A percentile compares a stretch with the other conserved stretches of the same genome.
phyloP scores from a whole-genome alignment of 23 tunicate genomes.

The Phallusia fumigata region DNA sequence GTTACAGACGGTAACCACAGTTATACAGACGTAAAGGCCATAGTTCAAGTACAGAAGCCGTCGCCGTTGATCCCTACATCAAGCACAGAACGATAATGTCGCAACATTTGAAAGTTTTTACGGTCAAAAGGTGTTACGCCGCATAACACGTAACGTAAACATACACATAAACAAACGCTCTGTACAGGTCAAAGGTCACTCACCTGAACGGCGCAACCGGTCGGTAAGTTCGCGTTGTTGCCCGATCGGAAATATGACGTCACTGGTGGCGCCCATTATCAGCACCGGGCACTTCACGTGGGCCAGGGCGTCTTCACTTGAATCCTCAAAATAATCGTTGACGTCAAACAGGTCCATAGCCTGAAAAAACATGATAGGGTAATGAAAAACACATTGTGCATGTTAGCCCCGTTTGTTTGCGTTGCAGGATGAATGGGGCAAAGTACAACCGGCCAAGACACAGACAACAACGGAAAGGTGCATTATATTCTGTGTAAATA shows the following conservation, averaged over 20 bases:
- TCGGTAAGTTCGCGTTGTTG: constrained; percentile 85
- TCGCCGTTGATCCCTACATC: too few relatives aligned
- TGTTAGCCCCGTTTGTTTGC: neutral
- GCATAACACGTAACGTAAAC: too few relatives aligned
- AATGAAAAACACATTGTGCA: neutral
- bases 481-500: too few relatives aligned
- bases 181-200: neutral
- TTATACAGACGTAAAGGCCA: too few relatives aligned
- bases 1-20: too few relatives aligned
- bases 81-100: too few relatives aligned
- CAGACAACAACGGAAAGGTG: too few relatives aligned
- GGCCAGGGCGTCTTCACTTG: constrained; percentile 14
- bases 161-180: too few relatives aligned
- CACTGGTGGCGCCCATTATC: constrained; percentile 84
- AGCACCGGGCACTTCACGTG: constrained; percentile 61
- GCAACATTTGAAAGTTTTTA: too few relatives aligned
- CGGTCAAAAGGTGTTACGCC: too few relatives aligned
- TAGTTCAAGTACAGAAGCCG: too few relatives aligned
- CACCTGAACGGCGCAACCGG: constrained; percentile 55
- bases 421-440: neutral
- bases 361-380: constrained; percentile 19
- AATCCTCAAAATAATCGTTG: constrained; percentile 57
- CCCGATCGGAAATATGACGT: constrained; percentile 72
- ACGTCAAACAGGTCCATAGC: constrained; percentile 93
- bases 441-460: neutral